These are phyloP conservation scores for Bombus picipes DNA, from an alignment of 1,140 invertebrate genomes.

Conservation along the genomic window DNA sequence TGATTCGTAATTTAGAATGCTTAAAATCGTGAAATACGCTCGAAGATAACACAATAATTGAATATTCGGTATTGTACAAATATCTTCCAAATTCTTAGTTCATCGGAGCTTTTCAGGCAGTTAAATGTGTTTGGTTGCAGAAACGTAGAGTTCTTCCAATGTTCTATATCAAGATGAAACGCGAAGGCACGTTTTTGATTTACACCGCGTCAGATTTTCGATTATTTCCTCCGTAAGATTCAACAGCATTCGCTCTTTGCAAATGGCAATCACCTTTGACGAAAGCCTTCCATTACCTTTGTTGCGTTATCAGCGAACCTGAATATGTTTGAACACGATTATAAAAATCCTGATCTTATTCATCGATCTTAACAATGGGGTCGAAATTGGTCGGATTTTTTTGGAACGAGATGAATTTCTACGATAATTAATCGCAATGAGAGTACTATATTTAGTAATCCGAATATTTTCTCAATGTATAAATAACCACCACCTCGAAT, in stretches of 20 bases:
- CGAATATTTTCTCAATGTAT: neutral
- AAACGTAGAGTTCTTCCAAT: neutral
- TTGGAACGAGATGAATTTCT: neutral
- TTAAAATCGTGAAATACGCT: no score
- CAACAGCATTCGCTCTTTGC: neutral
- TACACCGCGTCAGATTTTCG: neutral
- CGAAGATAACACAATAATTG: no score
- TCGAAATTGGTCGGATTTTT: neutral
- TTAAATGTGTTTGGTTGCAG: no score
- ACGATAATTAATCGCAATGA: neutral
- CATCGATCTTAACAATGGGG: neutral
- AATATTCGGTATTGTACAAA: no score
- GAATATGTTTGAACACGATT: neutral
- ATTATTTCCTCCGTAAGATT: no score
- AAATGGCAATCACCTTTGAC: neutral
- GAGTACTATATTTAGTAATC: neutral
- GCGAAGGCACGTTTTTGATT: neutral
- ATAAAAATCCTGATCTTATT: neutral
- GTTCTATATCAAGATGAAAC: neutral
- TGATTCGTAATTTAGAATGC: no score
- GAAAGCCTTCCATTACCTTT: neutral
- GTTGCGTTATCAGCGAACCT: neutral
- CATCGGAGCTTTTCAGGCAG: no score
- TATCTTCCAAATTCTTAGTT: no score
- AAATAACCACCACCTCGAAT: no score